A percentile compares a stretch with the other conserved stretches of the same genome.
These are phyloP conservation scores for Columba livia DNA, from an alignment of 2,113 vertebrate species.

Conservation along the genomic window DNA sequence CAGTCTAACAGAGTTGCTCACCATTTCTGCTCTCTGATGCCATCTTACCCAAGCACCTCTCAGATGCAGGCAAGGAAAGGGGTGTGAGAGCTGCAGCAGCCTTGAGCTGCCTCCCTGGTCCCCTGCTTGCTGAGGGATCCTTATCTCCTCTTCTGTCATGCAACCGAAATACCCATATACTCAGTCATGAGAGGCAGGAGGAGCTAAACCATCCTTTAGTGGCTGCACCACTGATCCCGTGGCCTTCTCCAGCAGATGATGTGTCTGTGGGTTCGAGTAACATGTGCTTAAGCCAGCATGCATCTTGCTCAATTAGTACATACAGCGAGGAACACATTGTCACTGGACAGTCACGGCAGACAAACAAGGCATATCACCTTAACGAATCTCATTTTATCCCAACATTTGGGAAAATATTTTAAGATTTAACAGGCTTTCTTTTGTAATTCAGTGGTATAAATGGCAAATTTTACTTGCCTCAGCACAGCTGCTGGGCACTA, in stretches of 20 bases:
- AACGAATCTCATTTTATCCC: background rate
- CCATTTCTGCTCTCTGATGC: background rate
- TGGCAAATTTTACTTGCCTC: background rate
- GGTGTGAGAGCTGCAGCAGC: background rate
- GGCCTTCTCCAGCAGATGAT: background rate
- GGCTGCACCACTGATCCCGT: background rate
- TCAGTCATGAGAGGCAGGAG: background rate
- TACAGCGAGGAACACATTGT: background rate
- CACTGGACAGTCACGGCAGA: background rate
- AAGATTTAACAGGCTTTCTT: background rate
- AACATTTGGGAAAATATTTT: background rate
- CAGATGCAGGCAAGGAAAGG: background rate
- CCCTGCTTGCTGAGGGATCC: background rate
- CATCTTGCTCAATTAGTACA: background rate
- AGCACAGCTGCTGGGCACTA: background rate
- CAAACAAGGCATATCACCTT: background rate
- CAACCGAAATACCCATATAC: background rate
- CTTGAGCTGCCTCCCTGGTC: background rate
- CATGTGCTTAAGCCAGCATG: background rate
- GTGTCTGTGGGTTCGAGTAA: background rate
- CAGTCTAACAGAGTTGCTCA: background rate
- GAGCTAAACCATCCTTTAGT: background rate
- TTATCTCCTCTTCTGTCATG: rapidly evolving
- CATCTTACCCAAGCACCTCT: background rate
- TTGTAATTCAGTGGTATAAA: background rate